A percentile compares a stretch with the other conserved stretches of the same genome.
These are phyloP conservation scores for Scomberomorus guttatus DNA, from an alignment of 2,797 vertebrate species.

Conservation along the genomic window DNA sequence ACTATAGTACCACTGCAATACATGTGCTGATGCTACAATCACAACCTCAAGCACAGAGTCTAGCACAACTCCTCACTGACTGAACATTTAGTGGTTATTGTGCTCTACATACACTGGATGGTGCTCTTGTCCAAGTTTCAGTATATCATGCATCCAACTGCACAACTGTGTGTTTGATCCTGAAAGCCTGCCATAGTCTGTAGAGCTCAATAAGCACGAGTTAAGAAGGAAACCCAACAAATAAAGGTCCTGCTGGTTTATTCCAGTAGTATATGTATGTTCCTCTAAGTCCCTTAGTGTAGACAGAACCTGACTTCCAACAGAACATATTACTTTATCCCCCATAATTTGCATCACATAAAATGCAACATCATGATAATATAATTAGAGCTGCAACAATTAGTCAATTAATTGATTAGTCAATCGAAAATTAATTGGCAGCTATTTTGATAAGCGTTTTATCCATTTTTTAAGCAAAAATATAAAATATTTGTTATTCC, in stretches of 20 bases:
- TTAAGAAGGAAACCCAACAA: background rate
- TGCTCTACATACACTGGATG: constrained; percentile 54
- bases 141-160: background rate
- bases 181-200: too few species aligned
- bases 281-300: background rate
- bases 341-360: too few species aligned
- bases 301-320: background rate
- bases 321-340: background rate
- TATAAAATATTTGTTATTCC: too few species aligned
- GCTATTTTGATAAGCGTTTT: too few species aligned
- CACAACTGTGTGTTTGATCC: background rate
- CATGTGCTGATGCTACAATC: too few species aligned
- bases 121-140: constrained; percentile 31
- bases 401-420: too few species aligned
- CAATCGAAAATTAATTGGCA: too few species aligned
- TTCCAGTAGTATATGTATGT: background rate
- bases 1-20: background rate
- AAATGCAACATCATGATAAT: too few species aligned
- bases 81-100: background rate
- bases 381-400: too few species aligned
- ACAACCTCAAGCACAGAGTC: too few species aligned
- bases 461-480: too few species aligned
- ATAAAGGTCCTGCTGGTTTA: background rate
- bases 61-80: background rate
- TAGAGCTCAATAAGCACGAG: background rate